Evolutionary conservation across 1,140 invertebrate genomes (phyloP).

Genomic region (Glossosoma conforme): DNA sequence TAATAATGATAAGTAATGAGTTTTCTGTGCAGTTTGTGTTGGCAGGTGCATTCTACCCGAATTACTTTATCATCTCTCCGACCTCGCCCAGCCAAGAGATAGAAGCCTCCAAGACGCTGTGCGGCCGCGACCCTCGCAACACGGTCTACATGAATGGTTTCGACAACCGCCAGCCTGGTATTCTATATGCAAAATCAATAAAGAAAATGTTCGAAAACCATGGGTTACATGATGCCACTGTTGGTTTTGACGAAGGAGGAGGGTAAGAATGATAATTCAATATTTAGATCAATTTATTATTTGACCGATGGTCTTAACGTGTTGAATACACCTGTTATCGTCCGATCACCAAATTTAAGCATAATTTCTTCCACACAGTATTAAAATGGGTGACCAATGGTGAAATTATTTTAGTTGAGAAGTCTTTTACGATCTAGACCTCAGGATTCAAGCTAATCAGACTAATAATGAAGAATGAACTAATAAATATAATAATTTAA

Average conservation of each 20-base stretch:
- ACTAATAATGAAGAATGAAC: too few species aligned
- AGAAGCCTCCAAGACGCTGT: conserved; percentile 50
- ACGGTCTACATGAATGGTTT: conserved; percentile 68
- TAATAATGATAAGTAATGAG: too few species aligned
- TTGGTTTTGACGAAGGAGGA: conserved; percentile 58
- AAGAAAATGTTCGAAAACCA: conserved; percentile 47
- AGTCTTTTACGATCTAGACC: too few species aligned
- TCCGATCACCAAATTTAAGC: too few species aligned
- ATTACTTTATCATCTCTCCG: conserved; percentile 69
- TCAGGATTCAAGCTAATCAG: too few species aligned
- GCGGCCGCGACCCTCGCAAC: conserved; percentile 65
- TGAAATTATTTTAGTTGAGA: too few species aligned
- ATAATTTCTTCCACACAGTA: too few species aligned
- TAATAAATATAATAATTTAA: too few species aligned
- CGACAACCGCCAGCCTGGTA: conserved; percentile 65
- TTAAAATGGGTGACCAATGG: too few species aligned
- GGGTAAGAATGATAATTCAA: conserved; percentile 36
- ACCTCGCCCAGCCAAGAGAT: conserved; percentile 53
- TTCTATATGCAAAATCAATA: conserved; percentile 61
- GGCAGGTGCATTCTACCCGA: conserved; percentile 85
- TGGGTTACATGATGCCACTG: conserved; percentile 49
- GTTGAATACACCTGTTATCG: too few species aligned
- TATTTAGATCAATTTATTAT: too few species aligned
- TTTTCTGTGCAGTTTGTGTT: conserved; percentile 69
- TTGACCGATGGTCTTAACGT: too few species aligned